phyloP scores from a whole-genome alignment of 2,888 invertebrate species.

The Eupithecia pulchellata region DNA sequence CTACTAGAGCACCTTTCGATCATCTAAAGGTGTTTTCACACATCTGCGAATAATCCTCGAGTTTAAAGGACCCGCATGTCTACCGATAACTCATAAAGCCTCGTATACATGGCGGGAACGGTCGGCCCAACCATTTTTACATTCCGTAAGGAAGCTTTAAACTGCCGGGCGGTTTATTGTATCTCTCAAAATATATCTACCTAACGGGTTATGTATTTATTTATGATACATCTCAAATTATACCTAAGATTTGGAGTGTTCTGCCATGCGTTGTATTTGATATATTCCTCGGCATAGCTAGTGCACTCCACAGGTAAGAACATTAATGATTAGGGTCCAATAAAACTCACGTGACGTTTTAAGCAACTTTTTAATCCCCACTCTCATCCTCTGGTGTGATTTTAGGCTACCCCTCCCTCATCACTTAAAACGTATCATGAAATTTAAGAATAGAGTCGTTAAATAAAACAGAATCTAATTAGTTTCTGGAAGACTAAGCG shows the following conservation, averaged over 20 bases:
- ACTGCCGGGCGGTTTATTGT: background rate
- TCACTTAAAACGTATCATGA: no score
- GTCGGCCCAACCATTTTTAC: background rate
- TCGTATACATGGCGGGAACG: background rate
- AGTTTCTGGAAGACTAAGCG: no score
- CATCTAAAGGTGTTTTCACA: slow-evolving; percentile 63
- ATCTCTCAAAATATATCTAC: background rate
- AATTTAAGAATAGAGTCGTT: no score
- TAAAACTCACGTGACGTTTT: no score
- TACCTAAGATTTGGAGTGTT: background rate
- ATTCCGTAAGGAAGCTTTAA: background rate
- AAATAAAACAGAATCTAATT: no score
- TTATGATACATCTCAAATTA: no score
- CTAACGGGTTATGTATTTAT: no score
- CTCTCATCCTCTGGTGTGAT: no score
- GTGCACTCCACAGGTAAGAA: no score
- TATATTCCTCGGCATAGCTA: background rate
- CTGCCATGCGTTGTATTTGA: background rate
- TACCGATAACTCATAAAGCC: slow-evolving; percentile 50
- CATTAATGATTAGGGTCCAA: no score
- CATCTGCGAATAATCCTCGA: slow-evolving; percentile 74
- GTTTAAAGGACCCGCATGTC: slow-evolving; percentile 52
- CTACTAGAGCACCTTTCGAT: slow-evolving; percentile 47
- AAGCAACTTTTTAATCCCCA: no score
- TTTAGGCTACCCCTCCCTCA: no score